Base-by-base conservation (phyloP, 2,888 invertebrate species). In the Aphelenchoides bicaudatus region DNA sequence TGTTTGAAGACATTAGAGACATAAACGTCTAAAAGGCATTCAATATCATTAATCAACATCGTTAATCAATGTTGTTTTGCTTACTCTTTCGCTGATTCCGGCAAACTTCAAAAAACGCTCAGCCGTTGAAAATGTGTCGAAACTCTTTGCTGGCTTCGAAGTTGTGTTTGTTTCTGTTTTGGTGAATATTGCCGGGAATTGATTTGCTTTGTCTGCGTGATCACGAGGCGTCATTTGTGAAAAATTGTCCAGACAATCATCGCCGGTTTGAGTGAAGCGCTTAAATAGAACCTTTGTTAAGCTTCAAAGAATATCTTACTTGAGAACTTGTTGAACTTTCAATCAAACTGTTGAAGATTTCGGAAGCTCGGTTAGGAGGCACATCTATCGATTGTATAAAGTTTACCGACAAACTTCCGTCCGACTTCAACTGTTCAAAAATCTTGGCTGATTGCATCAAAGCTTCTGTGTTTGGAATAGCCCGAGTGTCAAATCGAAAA, bases 71-170 rank as follows among this genome's bases (percentile, higher is more conserved):
- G 34, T 13, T 34, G 16, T 13, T 34, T 34, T 13, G 34, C 13
- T 13, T 13, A 34, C 43, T 21, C 25, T 19, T 6, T 25, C 43
- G 43, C 10, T n/a, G 23, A 43, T 10, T 8, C 25, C 43, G 23
- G 25, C 43, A n/a, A 43, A 43, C 23, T 43, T 19, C 6, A 43
- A n/a, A 43, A 43, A 43, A 10, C 43, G 43, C 23, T 43, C 43
- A n/a, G 43, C 25, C 25, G 16, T n/a, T 43, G 43, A n/a, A n/a
- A n/a, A n/a, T n/a, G n/a, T n/a, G n/a, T n/a, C n/a, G n/a, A n/a
- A n/a, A n/a, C n/a, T n/a, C n/a, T n/a, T 25, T 43, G 43, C 23
- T 19, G 21, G 43, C 10, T n/a, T n/a, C n/a, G n/a, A n/a, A n/a
- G n/a, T n/a, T n/a, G n/a, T n/a, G n/a, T 6, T n/a, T 43, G 8